Base-by-base conservation (phyloP, 2,888 invertebrate species). In the Hipparchia sbordonii region DNA sequence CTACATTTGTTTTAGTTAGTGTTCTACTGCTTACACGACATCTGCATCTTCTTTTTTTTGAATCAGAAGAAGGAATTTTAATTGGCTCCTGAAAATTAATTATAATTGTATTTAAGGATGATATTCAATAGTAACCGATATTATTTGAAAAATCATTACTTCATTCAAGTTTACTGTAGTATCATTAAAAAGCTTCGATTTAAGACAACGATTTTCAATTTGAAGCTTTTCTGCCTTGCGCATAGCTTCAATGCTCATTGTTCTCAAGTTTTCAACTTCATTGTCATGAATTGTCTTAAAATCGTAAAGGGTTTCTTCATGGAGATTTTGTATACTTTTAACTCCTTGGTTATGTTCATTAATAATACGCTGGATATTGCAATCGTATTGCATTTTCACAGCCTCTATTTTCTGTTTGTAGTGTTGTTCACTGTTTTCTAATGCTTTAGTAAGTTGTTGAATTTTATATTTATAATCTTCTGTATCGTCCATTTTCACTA, bases 341-440 rank as follows among this genome's bases (percentile, higher is more conserved):
- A 95, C 94, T n/a, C 95, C 94, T 75, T 90, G 89, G 79, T 94
- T 93, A 77, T 95, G 94, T 79, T 94, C 92, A 71, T 92, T 93
- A 45, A 94, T 86, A 71, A 95, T 89, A 74, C 87, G 92, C 79
- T 93, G 93, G 65, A 95, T 91, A 69, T 95, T 94, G 77, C 83
- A 88, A 54, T 95, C 95, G 77, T 95, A 95, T 79, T 95, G 95
- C 13, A 85, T 78, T 85, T 95, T 95, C 60, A 95, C 85, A 5
- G 89, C 89, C 65, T 91, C 88, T 51, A 92, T 84, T 83, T 89
- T 92, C 75, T 86, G 89, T 76, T 89, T 89, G 71, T 89, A 90
- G 77, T 90, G 87, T 74, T 81, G 88, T 80, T 93, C 89, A 62
- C 87, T 82, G 70, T 82, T 86, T 80, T 87, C 85, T 70, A 93